Conservation (phyloP, 2,113 vertebrate genomes). For the Bubo bubo region DNA sequence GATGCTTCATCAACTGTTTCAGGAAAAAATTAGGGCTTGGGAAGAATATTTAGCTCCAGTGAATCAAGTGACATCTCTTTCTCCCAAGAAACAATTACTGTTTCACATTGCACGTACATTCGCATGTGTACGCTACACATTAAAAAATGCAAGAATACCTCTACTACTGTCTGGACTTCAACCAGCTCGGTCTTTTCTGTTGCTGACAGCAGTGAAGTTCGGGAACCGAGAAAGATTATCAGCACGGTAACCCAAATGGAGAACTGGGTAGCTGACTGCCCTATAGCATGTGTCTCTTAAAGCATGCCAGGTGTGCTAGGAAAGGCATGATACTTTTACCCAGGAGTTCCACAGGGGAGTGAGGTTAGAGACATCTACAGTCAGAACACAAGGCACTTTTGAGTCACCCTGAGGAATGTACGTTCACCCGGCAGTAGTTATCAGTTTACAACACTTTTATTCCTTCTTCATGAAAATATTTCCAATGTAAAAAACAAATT, state of each 20-base stretch:
- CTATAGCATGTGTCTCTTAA: rapidly evolving
- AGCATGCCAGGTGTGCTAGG: not conserved
- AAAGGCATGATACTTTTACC: not conserved
- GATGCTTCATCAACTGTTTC: not conserved
- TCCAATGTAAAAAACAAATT: not conserved
- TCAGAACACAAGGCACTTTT: not conserved
- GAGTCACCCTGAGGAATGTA: not conserved
- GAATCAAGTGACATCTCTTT: not conserved
- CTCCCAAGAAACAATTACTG: not conserved
- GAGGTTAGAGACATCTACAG: not conserved
- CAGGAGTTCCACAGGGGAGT: not conserved
- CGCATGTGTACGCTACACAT: rapidly evolving
- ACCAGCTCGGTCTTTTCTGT: not conserved
- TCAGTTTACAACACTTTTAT: not conserved
- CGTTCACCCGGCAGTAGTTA: not conserved
- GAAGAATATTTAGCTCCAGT: not conserved
- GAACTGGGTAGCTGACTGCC: not conserved
- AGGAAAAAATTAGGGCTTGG: not conserved
- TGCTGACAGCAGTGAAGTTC: not conserved
- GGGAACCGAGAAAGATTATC: rapidly evolving
- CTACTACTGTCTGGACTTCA: not conserved
- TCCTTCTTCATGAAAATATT: not conserved
- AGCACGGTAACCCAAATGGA: not conserved
- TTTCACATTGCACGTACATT: not conserved
- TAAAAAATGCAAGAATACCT: not conserved